Conservation (phyloP, 2,797 vertebrate genomes). For the Malurus leucopterus region DNA sequence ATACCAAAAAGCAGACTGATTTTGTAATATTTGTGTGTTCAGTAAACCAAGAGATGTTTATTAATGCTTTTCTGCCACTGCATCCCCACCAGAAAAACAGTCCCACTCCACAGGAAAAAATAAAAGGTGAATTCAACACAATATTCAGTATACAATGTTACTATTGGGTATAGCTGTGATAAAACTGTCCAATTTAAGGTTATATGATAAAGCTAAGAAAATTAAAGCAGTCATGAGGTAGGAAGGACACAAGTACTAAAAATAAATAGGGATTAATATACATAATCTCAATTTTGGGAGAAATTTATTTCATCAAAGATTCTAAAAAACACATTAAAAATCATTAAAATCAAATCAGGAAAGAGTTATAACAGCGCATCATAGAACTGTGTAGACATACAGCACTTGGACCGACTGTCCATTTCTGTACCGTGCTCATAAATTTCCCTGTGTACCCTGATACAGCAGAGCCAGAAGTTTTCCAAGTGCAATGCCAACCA, state of each 20-base stretch:
- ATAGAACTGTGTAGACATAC: neutral
- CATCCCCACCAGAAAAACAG: neutral
- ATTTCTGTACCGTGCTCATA: neutral
- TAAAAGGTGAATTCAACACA: neutral
- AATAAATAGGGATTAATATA: neutral
- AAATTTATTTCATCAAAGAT: neutral
- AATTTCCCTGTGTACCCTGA: accelerated
- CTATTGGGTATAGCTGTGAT: neutral
- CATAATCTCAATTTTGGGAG: neutral
- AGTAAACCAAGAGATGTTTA: neutral
- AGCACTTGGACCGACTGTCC: neutral
- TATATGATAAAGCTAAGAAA: neutral
- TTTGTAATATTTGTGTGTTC: neutral
- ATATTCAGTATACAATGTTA: neutral
- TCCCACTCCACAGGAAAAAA: neutral
- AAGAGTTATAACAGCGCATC: accelerated
- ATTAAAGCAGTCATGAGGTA: neutral
- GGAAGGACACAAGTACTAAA: neutral
- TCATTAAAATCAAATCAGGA: neutral
- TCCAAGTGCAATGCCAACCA: neutral
- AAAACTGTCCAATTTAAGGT: neutral
- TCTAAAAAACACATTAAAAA: neutral
- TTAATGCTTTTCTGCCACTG: neutral
- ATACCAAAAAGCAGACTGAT: accelerated
- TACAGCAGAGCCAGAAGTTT: neutral